Base-by-base conservation (phyloP, 2,113 vertebrate species). In the Orthonyx spaldingii region DNA sequence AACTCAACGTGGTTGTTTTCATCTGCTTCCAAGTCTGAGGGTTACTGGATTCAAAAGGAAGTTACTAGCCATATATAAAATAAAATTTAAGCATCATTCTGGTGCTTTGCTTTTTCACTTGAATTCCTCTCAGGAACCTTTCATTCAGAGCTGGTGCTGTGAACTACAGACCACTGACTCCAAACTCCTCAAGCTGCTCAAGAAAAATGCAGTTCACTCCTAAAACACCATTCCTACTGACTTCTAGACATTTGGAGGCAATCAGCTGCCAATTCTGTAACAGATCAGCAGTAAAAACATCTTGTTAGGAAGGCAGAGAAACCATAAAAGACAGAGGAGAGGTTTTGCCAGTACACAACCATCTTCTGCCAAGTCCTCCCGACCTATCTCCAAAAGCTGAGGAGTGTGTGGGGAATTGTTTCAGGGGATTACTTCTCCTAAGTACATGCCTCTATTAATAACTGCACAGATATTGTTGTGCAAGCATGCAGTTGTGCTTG, bases 261-360 rank as follows among this genome's bases (percentile, higher is more conserved):
- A 97, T 94, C 96, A 96, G 86, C 77, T 93, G 89, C 91, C 94
- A 75, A 93, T 88, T 95, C 94, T 91, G 79, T 77, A 94, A 90
- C 79, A 86, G 71, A 86, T 84, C 91, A 95, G 96, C 93, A 91
- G 69, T 23, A 93, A 97, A 97, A 95, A 93, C 88, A 94, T 89
- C 96, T 97, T 44, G 21, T 93, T 95, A 96, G 69, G 89, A 96
- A 94, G 90, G 96, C 97, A 95, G 84, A 93, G 92, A 94, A 89
- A 77, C 71, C 74, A 76, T 87, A 61, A 91, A 93, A 96, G 60
- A 81, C 86, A 91, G 80, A 92, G 66, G 49, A 60, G 63, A 90
- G 53, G 42, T 50, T 95, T 24, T 94, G 96, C 93, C 98, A 96
- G 90, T 78, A 80, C 65, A 88, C 4, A 19, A 11, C 28, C 47